These are phyloP conservation scores for Eubucco bourcierii DNA, from an alignment of 2,113 vertebrate genomes.

Conservation along the genomic window DNA sequence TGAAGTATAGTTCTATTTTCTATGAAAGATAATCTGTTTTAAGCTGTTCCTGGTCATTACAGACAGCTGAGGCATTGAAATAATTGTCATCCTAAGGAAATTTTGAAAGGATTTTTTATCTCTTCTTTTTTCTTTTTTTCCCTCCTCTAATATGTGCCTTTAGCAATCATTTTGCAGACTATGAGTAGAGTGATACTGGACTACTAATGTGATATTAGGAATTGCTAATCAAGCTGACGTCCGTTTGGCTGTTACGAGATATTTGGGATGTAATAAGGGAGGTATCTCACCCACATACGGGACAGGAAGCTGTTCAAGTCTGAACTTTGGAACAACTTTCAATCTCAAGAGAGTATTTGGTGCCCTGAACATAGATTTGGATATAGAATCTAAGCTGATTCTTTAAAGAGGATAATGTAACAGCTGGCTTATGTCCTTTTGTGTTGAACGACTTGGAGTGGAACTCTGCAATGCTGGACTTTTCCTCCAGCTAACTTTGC, in stretches of 20 bases:
- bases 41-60: not conserved
- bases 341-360: not conserved
- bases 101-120: not conserved
- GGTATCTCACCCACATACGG: not conserved
- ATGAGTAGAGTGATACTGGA: not conserved
- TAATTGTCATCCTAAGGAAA: not conserved
- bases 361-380: slow-evolving; percentile 6
- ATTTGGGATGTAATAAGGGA: not conserved
- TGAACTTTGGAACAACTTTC: not conserved
- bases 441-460: slow-evolving; percentile 11
- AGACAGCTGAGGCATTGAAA: not conserved
- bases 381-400: not conserved
- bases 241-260: not conserved
- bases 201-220: not conserved
- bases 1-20: not conserved
- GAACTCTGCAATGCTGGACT: not conserved
- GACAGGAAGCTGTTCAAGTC: not conserved
- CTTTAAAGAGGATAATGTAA: not conserved
- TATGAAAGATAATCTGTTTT: not conserved
- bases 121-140: not conserved
- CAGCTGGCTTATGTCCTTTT: slow-evolving; percentile 17
- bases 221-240: not conserved
- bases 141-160: not conserved
- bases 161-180: not conserved
- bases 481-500: not conserved